phyloP scores from a whole-genome alignment of 2,113 vertebrate species.

The Oxyura jamaicensis region DNA sequence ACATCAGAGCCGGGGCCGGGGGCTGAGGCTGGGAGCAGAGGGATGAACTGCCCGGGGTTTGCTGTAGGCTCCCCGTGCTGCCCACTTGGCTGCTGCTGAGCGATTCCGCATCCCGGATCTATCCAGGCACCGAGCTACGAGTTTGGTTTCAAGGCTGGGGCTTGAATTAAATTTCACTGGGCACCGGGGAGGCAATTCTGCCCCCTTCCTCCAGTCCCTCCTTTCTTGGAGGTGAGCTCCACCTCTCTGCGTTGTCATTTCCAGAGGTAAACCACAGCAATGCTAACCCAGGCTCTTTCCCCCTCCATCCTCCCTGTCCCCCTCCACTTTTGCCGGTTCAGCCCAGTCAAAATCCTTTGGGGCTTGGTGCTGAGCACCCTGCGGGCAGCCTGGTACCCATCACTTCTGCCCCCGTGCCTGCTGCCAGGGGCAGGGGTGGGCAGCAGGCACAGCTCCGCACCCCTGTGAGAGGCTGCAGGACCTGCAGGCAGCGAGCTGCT shows the following conservation, averaged over 20 bases:
- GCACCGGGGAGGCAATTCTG: fast-evolving
- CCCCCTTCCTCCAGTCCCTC: fast-evolving
- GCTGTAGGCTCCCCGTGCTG: not conserved
- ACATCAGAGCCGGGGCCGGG: fast-evolving
- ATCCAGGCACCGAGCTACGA: fast-evolving
- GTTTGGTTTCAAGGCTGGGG: not conserved
- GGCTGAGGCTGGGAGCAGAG: not conserved
- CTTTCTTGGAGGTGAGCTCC: not conserved
- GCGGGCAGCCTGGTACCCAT: not conserved
- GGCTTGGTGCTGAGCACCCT: fast-evolving
- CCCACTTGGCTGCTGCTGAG: fast-evolving
- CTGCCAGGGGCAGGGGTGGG: not conserved
- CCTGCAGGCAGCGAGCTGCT: not conserved
- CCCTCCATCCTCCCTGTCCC: fast-evolving
- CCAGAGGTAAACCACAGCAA: not conserved
- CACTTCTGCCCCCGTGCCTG: not conserved
- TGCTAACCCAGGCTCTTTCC: not conserved
- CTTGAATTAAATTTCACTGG: not conserved
- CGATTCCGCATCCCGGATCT: fast-evolving
- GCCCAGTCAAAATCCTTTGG: fast-evolving
- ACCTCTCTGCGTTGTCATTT: not conserved
- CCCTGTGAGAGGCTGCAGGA: not conserved
- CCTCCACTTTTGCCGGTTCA: not conserved
- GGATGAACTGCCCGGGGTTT: fast-evolving
- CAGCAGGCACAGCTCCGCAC: slow-evolving; percentile 2